phyloP scores from a whole-genome alignment of 1,140 invertebrate genomes.

The Temnothorax nylanderi region DNA sequence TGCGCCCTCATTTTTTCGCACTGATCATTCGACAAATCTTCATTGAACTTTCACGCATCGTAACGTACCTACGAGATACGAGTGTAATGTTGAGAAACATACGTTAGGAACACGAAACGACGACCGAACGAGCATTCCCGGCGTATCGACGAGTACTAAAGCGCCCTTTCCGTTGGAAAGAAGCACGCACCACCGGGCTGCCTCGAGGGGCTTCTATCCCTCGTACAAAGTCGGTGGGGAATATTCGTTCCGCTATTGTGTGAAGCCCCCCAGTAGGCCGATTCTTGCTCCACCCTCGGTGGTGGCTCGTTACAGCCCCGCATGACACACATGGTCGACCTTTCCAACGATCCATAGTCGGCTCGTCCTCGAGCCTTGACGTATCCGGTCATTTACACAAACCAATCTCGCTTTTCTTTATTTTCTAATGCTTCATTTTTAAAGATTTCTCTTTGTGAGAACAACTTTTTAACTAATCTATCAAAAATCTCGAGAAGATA shows the following conservation, averaged over 20 bases:
- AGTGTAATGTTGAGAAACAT: neutral
- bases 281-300: slow-evolving; percentile 66
- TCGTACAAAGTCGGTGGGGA: slow-evolving; percentile 65
- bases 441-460: neutral
- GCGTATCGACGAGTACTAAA: slow-evolving; percentile 67
- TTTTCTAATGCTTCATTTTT: neutral
- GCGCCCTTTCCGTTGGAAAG: slow-evolving; percentile 66
- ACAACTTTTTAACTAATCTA: neutral
- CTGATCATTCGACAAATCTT: neutral
- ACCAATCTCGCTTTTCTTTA: neutral
- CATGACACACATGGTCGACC: slow-evolving; percentile 55
- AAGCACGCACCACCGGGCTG: slow-evolving; percentile 63
- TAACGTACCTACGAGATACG: neutral
- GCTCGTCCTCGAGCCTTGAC: neutral
- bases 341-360: slow-evolving; percentile 51
- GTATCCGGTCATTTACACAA: neutral
- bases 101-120: slow-evolving; percentile 16
- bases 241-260: slow-evolving; percentile 72
- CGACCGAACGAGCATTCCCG: slow-evolving; percentile 50
- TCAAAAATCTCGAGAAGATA: neutral
- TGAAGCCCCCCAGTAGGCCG: slow-evolving; percentile 38
- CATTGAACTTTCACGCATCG: neutral
- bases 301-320: slow-evolving; percentile 44
- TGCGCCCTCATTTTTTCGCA: neutral
- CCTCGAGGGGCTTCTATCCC: slow-evolving; percentile 68